Base-by-base conservation (phyloP, 2,113 vertebrate species). In the Cynoglossus semilaevis region DNA sequence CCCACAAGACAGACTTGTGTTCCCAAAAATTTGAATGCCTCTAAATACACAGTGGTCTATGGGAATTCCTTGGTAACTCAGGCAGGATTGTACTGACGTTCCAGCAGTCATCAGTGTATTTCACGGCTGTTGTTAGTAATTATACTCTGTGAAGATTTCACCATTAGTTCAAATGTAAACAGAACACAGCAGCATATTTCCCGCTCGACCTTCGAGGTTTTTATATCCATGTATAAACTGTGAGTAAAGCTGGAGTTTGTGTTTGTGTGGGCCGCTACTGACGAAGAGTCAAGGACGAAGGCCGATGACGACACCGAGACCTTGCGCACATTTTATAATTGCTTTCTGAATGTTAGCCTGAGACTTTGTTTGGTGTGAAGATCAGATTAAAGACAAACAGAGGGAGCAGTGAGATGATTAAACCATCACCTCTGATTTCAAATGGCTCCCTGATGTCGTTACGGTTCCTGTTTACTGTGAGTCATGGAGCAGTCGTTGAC, bases 361-460 rank as follows among this genome's bases (percentile, higher is more conserved):
- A 81, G 89, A 88, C 84, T 83, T 87, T 77, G 57, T 83, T 80
- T 42, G 75, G 79, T 50, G 38, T 90, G 90, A 92, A 92, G 85
- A 92, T 91, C 76, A 86, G 75, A 87, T 78, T 53, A 87, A 83
- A 89, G 48, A 85, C 58, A 79, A 87, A 84, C 16, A 13, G n/a
- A n/a, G 59, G 46, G 70, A 81, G 77, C 77, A 88, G 77, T 67
- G 70, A 80, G 78, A 81, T 88, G 83, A 93, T 92, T 89, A 93
- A 91, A 90, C 85, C 83, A 90, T 93, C 85, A 90, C 82, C 81
- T 86, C 51, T 87, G 85, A 91, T 88, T 90, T 85, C 86, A 89
- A 87, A 89, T 57, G 80, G 76, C 60, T 76, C 75, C 50, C 74
- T 67, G 72, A 85, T 74, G 81, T 77, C 86, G 79, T 81, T 86